Percentiles rank a stretch among this genome's conserved stretches.
Evolutionary conservation across 2,797 vertebrate species (phyloP).

Genomic region (Silurus lanzhouensis): DNA sequence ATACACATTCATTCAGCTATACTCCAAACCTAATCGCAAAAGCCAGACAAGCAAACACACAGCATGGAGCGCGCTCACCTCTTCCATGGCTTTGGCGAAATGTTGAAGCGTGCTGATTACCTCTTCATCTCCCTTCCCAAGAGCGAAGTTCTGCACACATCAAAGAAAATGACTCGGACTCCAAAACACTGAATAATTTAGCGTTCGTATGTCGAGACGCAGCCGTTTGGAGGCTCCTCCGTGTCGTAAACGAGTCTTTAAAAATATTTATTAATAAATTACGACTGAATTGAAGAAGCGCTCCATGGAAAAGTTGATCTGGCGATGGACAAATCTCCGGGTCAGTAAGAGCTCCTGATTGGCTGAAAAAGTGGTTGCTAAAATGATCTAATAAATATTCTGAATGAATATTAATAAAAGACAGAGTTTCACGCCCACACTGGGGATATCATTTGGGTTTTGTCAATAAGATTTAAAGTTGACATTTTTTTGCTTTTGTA

Average conservation of each 20-base stretch:
- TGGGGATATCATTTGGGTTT: not conserved
- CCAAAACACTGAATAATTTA: constrained; percentile 40
- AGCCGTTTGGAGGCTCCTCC: not conserved
- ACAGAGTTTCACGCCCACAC: too few species aligned
- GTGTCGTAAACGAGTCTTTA: not conserved
- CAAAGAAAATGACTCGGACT: constrained; percentile 25
- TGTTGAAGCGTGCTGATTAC: constrained; percentile 90
- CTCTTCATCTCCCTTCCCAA: constrained; percentile 97
- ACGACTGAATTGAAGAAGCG: too few species aligned
- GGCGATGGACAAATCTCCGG: not conserved
- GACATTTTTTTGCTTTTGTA: too few species aligned
- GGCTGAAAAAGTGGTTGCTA: not conserved
- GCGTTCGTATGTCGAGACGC: constrained; percentile 14
- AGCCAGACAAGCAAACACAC: constrained; percentile 18
- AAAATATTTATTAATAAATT: not conserved
- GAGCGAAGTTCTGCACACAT: constrained; percentile 89
- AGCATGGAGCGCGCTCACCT: constrained; percentile 78
- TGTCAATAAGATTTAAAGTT: not conserved
- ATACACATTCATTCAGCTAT: not conserved
- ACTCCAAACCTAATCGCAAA: not conserved
- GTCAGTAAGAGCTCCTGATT: not conserved
- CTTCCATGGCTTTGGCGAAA: constrained; percentile 90
- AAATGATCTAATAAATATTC: not conserved
- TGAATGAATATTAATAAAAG: too few species aligned
- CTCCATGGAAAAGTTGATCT: not conserved